Evolutionary conservation across 2,113 vertebrate species (phyloP).

Genomic region (Esox niger): DNA sequence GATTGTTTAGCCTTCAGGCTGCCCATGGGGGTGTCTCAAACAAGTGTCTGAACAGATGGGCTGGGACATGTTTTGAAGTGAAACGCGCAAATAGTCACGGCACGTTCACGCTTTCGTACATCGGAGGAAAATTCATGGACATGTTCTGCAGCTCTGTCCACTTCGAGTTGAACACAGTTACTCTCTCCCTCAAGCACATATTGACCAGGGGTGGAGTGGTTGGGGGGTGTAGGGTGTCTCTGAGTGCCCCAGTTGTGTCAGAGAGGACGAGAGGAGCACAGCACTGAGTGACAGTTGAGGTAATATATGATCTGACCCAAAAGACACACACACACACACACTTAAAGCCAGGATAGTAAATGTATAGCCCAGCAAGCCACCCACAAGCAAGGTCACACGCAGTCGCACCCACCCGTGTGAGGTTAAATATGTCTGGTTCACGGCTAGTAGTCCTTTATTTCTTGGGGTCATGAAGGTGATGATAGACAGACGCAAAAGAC

Average conservation of each 20-base stretch:
- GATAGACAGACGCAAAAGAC: not conserved
- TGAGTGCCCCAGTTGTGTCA: constrained; percentile 67
- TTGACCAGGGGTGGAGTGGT: too few species aligned
- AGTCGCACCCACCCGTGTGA: too few species aligned
- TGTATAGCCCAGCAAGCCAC: not conserved
- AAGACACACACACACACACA: constrained; percentile 9
- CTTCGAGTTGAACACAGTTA: not conserved
- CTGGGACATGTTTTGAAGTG: too few species aligned
- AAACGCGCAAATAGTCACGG: not conserved
- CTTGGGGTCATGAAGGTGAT: too few species aligned
- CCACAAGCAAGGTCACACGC: constrained; percentile 4
- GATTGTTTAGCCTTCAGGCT: not conserved
- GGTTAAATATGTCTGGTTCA: too few species aligned
- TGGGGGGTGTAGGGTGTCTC: constrained; percentile 67
- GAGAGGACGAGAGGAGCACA: constrained; percentile 45
- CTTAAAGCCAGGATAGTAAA: constrained; percentile 47
- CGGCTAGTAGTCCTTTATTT: too few species aligned
- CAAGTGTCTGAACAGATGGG: not conserved
- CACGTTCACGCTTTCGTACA: not conserved
- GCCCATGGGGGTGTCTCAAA: not conserved
- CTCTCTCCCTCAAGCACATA: too few species aligned
- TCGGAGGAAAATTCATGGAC: not conserved
- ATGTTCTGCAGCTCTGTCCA: too few species aligned
- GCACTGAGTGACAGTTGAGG: constrained; percentile 34
- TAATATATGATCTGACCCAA: constrained; percentile 55